Percentiles rank a stretch among this genome's conserved stretches.
These are phyloP conservation scores for Galeruca laticollis DNA, from an alignment of 2,888 invertebrate genomes.

Conservation along the genomic window DNA sequence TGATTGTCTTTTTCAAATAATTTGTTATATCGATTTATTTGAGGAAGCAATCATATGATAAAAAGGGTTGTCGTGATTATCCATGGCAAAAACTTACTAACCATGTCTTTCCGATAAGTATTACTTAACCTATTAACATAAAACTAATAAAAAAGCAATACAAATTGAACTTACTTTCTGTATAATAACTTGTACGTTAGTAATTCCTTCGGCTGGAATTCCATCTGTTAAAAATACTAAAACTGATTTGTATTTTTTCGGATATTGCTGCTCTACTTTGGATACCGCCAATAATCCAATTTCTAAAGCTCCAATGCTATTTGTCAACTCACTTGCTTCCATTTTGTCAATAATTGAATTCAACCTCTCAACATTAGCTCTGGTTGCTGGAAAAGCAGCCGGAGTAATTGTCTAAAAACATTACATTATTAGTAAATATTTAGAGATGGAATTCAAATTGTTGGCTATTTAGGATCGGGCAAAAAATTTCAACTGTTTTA, in stretches of 20 bases:
- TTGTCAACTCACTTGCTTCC: conserved; percentile 71
- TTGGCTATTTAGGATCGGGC: too few relatives aligned
- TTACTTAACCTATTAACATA: too few relatives aligned
- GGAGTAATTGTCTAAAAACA: conserved; percentile 59
- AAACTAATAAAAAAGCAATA: not conserved
- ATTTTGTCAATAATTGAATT: conserved; percentile 69
- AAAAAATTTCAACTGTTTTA: too few relatives aligned
- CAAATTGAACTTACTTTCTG: conserved; percentile 30
- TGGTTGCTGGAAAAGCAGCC: conserved; percentile 69
- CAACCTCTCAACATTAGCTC: conserved; percentile 70
- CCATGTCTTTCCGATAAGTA: too few relatives aligned
- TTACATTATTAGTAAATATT: not conserved
- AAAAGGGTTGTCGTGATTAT: too few relatives aligned
- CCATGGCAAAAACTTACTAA: too few relatives aligned
- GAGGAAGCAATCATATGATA: too few relatives aligned
- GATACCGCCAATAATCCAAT: conserved; percentile 63
- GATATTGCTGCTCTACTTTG: conserved; percentile 42
- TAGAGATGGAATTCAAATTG: too few relatives aligned
- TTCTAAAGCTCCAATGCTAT: conserved; percentile 74
- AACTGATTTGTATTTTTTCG: conserved; percentile 68
- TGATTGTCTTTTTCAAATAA: too few relatives aligned
- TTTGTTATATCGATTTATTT: too few relatives aligned
- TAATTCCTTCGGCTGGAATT: conserved; percentile 72
- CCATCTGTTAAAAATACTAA: conserved; percentile 76
- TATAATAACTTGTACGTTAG: conserved; percentile 67